Conservation (phyloP, 1,140 invertebrate genomes). For the Aphidius ervi region DNA sequence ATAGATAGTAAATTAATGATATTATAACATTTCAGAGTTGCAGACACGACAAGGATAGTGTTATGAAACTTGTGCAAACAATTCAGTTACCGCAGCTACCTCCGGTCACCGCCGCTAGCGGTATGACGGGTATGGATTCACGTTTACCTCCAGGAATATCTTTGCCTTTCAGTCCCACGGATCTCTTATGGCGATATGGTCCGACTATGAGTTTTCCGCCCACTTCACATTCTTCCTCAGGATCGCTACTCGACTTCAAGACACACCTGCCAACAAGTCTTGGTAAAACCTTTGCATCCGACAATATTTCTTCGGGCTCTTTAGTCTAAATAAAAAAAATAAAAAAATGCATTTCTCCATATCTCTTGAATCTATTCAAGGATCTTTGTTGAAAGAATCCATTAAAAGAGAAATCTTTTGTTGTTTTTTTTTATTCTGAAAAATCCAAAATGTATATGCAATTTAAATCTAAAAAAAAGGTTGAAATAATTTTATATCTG, state of each 20-base stretch:
- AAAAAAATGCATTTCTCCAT: no score
- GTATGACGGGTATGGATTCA: conserved; percentile 54
- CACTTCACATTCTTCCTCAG: conserved; percentile 60
- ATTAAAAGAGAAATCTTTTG: no score
- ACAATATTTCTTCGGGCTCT: no score
- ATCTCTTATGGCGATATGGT: conserved; percentile 77
- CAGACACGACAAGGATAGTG: conserved; percentile 23
- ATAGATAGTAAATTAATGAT: conserved; percentile 10
- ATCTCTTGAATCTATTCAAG: no score
- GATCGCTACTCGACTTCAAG: conserved; percentile 77
- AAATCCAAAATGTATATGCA: no score
- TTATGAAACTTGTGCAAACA: conserved; percentile 64
- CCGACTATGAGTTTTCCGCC: conserved; percentile 65
- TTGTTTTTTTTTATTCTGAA: not conserved
- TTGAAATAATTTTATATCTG: no score
- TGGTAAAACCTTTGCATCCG: conserved; percentile 42
- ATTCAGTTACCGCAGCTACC: conserved; percentile 58
- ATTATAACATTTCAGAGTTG: not conserved
- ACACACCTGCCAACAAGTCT: conserved; percentile 75
- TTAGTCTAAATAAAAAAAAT: no score
- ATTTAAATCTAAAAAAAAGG: no score
- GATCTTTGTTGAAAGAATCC: no score
- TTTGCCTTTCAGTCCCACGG: conserved; percentile 67
- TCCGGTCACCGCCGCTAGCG: conserved; percentile 56
- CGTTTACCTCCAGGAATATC: conserved; percentile 63